These are phyloP conservation scores for Lepidocyrtoides sp. DNA, from an alignment of 2,888 invertebrate genomes.

Conservation along the genomic window DNA sequence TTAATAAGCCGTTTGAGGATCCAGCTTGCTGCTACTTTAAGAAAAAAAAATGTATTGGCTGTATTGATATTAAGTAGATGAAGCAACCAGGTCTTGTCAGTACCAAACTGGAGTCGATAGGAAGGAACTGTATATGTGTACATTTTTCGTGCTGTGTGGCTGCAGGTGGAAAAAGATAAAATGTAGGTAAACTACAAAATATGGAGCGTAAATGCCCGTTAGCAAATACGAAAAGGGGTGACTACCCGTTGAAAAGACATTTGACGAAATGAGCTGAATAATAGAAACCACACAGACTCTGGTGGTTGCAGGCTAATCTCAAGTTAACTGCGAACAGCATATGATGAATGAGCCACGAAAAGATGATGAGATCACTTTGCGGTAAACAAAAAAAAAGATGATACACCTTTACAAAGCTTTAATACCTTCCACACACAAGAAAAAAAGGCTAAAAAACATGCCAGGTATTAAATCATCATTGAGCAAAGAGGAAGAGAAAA, in stretches of 20 bases:
- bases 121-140: not conserved
- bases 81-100: not conserved
- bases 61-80: not conserved
- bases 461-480: too few relatives aligned
- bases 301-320: not conserved
- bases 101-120: not conserved
- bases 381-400: conserved; percentile 55
- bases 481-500: not conserved
- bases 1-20: conserved; percentile 1
- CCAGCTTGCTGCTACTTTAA: not conserved
- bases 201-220: not conserved
- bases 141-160: conserved; percentile 18
- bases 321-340: conserved; percentile 27
- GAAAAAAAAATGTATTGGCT: not conserved
- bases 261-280: not conserved
- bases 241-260: conserved; percentile 21
- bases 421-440: not conserved
- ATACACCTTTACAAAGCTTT: not conserved
- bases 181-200: not conserved
- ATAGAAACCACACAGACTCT: conserved; percentile 60
- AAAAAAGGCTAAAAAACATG: too few relatives aligned
- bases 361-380: conserved; percentile 64
- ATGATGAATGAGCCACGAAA: conserved; percentile 62
- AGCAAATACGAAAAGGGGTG: conserved; percentile 18
- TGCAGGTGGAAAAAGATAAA: conserved; percentile 54